phyloP scores from a whole-genome alignment of 1,140 invertebrate genomes.

The Pseudomyrmex gracilis region DNA sequence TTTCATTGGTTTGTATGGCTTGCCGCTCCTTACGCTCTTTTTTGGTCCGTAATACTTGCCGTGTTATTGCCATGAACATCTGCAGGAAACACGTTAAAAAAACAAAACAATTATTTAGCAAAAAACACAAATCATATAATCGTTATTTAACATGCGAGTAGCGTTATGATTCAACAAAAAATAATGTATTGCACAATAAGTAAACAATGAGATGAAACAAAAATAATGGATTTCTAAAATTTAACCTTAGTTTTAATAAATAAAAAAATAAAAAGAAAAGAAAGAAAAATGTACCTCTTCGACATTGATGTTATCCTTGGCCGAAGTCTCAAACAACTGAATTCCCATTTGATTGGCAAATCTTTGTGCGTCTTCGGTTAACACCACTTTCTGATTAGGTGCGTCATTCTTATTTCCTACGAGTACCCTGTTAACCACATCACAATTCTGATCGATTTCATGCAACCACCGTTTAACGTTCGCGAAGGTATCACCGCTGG shows the following conservation, averaged over 20 bases:
- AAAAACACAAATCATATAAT: not conserved
- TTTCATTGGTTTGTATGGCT: slow-evolving; percentile 87
- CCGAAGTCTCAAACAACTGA: slow-evolving; percentile 98
- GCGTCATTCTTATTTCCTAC: slow-evolving; percentile 99
- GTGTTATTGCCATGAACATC: slow-evolving; percentile 92
- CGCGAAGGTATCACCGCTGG: slow-evolving; percentile 99
- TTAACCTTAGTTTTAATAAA: slow-evolving; percentile 73
- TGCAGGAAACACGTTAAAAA: slow-evolving; percentile 79
- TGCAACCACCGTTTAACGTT: slow-evolving; percentile 99
- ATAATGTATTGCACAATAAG: not conserved
- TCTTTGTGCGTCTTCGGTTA: slow-evolving; percentile 98
- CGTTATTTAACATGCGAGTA: not conserved
- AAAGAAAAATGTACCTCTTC: slow-evolving; percentile 92
- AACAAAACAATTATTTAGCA: slow-evolving; percentile 12
- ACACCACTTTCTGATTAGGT: slow-evolving; percentile 97
- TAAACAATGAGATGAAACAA: slow-evolving; percentile 12
- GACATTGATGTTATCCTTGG: slow-evolving; percentile 99
- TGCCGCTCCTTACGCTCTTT: slow-evolving; percentile 88
- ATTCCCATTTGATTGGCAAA: slow-evolving; percentile 99
- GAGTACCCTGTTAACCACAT: slow-evolving; percentile 99
- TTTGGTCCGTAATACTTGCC: slow-evolving; percentile 89
- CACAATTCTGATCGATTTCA: slow-evolving; percentile 99
- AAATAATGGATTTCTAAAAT: not conserved
- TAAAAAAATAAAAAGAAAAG: slow-evolving; percentile 87
- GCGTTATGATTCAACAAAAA: not conserved